Base-by-base conservation (phyloP, 2,888 invertebrate species). In the Eupithecia pulchellata region DNA sequence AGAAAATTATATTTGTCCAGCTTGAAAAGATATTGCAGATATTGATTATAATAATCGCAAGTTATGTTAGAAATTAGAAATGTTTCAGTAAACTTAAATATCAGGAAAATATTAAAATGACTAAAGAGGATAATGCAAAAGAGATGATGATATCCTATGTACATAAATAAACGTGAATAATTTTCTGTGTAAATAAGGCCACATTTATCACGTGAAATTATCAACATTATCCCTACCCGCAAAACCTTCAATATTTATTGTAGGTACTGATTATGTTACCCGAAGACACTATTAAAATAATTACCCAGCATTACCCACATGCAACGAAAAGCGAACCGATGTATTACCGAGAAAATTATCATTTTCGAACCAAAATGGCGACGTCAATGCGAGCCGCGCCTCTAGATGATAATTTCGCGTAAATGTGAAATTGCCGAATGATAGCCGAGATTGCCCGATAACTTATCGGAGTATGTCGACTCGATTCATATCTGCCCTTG, bases 271-370 rank as follows among this genome's bases (percentile, higher is more conserved):
- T 81, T 81, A 80, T 74, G 82, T 83, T 83, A 84, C 75, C 83
- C 81, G 85, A 84, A 83, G 85, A 86, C 84, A 82, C 81, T 85
- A 89, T 91, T 89, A 90, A 87, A 88, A 82, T 91, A 91, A 91
- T 91, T 91, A 84, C 85, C 76, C 80, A 77, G 81, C 79, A 83
- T 83, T 85, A 82, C 77, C 77, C 77, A 80, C 82, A 85, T 83
- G 84, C 79, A 77, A 82, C 82, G 83, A 85, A 88, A 87, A 86
- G 85, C 79, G 83, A 74, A 78, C 75, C 78, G 80, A 81, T 81
- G 84, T 86, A 88, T 83, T 82, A 84, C 82, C 67, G 77, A 83
- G 83, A 85, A 89, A 88, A 89, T 89, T 88, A 88, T 85, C 81
- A 88, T 88, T 87, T 87, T 82, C 82, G 81, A 83, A 82, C 82